Conservation (phyloP, 2,888 invertebrate species). For the Melitaea athalia region DNA sequence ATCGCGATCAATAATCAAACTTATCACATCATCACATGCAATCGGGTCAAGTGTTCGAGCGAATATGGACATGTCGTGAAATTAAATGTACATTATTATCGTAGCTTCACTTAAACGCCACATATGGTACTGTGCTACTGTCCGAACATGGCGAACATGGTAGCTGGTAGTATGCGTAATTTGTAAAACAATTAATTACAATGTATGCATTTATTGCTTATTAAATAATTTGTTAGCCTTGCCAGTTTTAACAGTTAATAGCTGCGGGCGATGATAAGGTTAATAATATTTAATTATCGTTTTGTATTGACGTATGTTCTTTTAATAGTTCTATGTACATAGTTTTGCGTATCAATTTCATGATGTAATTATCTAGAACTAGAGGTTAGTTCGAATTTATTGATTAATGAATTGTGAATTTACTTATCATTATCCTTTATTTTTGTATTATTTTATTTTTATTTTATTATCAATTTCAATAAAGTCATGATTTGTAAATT, state of each 20-base stretch:
- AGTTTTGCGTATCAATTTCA: no score
- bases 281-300: neutral
- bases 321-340: neutral
- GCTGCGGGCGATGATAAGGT: neutral
- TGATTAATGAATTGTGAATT: neutral
- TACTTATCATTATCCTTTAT: neutral
- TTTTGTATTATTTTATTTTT: neutral
- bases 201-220: constrained; percentile 6
- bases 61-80: constrained; percentile 59
- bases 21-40: constrained; percentile 44
- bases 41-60: constrained; percentile 59
- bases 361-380: neutral
- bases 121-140: constrained; percentile 48
- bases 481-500: neutral
- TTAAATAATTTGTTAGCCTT: constrained; percentile 13
- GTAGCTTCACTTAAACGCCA: constrained; percentile 52
- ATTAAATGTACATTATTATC: constrained; percentile 65
- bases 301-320: neutral
- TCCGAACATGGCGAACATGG: constrained; percentile 43
- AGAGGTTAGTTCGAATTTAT: neutral
- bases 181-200: constrained; percentile 24
- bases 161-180: constrained; percentile 17
- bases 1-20: constrained; percentile 22
- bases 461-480: neutral
- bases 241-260: neutral